phyloP scores from a whole-genome alignment of 2,888 invertebrate species.

The Plebejus melissa region DNA sequence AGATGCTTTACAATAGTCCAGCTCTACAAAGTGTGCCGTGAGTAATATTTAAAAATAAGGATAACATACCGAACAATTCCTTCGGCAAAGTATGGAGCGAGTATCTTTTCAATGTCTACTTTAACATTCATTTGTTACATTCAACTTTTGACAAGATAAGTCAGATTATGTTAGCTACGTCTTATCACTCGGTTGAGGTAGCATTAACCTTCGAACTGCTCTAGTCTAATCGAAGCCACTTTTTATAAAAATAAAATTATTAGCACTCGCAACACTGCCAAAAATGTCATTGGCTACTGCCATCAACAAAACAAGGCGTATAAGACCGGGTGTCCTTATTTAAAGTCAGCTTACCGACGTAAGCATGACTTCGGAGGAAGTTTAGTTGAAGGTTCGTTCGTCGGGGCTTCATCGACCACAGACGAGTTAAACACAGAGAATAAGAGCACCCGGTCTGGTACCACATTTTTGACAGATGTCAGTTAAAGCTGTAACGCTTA shows the following conservation, averaged over 20 bases:
- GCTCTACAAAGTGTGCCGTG: background rate
- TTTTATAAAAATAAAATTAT: constrained; percentile 29
- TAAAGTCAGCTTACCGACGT: background rate
- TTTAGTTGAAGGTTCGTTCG: background rate
- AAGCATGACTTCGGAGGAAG: background rate
- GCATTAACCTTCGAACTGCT: constrained; percentile 23
- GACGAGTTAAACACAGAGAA: constrained; percentile 21
- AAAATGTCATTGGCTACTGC: constrained; percentile 23
- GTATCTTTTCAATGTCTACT: background rate
- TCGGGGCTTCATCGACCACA: background rate
- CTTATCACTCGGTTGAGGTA: constrained; percentile 26
- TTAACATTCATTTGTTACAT: background rate
- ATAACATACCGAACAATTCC: background rate
- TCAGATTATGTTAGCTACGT: background rate
- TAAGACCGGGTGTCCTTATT: constrained; percentile 10
- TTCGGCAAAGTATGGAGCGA: background rate
- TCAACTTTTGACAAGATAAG: background rate
- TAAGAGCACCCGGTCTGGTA: constrained; percentile 31
- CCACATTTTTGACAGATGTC: constrained; percentile 37
- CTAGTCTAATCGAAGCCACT: constrained; percentile 29
- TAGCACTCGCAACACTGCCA: constrained; percentile 23
- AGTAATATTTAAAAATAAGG: background rate
- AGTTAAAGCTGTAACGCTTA: constrained; percentile 38
- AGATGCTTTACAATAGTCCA: background rate
- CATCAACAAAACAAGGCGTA: constrained; percentile 23